Evolutionary conservation across 2,113 vertebrate species (phyloP).

Genomic region (Pyxicephalus adspersus): DNA sequence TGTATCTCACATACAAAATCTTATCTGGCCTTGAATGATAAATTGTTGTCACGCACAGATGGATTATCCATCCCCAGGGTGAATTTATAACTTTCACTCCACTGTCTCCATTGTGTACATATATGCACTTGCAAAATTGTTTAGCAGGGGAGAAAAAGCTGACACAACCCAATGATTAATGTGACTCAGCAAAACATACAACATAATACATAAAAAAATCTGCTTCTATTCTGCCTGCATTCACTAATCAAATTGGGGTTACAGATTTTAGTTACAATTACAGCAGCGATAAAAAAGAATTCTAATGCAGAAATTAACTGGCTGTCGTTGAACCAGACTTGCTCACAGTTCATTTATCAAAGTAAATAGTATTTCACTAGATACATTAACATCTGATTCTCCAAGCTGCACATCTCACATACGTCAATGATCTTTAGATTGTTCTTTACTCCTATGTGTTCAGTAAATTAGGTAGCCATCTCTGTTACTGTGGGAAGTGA

Average conservation of each 20-base stretch:
- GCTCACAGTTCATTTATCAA: constrained; percentile 17
- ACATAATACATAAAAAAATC: neutral
- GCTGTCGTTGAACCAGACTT: neutral
- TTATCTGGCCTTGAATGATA: constrained; percentile 45
- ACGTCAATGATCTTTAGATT: too few species aligned
- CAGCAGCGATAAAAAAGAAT: neutral
- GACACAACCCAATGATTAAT: constrained; percentile 20
- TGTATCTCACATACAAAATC: neutral
- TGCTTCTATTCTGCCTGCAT: neutral
- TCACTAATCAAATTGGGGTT: neutral
- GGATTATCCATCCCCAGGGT: constrained; percentile 38
- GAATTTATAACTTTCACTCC: constrained; percentile 45
- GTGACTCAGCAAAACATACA: neutral
- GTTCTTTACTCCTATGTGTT: too few species aligned
- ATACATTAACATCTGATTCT: neutral
- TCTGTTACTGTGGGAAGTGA: too few species aligned
- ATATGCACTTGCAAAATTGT: constrained; percentile 41
- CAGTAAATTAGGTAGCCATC: too few species aligned
- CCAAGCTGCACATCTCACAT: too few species aligned
- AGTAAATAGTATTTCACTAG: neutral
- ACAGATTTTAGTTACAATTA: constrained; percentile 19
- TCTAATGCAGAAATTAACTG: constrained; percentile 20
- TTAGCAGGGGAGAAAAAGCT: neutral
- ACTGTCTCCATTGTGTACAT: constrained; percentile 23
- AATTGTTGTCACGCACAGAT: constrained; percentile 42